phyloP scores from a whole-genome alignment of 2,113 vertebrate genomes.

The Galeopterus variegatus region DNA sequence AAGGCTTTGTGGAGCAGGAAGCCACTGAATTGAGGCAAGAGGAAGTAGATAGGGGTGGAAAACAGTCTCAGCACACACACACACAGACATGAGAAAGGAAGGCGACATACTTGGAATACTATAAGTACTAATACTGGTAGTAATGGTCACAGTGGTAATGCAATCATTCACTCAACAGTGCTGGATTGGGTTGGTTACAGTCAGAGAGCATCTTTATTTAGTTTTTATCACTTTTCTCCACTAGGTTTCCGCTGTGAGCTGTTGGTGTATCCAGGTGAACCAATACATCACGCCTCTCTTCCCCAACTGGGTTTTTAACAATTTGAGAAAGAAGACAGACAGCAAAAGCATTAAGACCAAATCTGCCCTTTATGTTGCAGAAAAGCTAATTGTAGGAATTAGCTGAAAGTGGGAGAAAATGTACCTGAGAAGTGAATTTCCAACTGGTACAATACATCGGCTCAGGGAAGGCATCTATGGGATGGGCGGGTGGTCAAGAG shows the following conservation, averaged over 20 bases:
- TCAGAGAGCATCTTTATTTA: background rate
- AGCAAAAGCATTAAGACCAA: background rate
- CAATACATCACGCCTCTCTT: fast-evolving
- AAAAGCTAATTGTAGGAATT: background rate
- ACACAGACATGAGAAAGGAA: background rate
- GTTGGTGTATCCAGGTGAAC: background rate
- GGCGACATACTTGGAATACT: fast-evolving
- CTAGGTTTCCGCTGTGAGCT: background rate
- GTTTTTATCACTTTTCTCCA: background rate
- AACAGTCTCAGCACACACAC: background rate
- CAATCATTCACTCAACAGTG: background rate
- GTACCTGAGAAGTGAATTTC: background rate
- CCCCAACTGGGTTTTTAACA: background rate
- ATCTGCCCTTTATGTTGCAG: background rate
- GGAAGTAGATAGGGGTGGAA: background rate
- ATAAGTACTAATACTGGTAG: background rate
- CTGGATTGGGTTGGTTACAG: background rate
- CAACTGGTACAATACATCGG: background rate
- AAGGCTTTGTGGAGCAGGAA: background rate
- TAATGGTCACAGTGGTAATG: too few relatives aligned
- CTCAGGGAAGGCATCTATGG: background rate
- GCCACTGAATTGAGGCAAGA: background rate
- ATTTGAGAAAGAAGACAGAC: background rate
- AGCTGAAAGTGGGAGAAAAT: background rate
- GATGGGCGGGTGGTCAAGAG: fast-evolving